Percentiles rank a stretch among this genome's conserved stretches.
Conservation (phyloP, 2,888 invertebrate genomes). For the Nephrotoma guestfalica region DNA sequence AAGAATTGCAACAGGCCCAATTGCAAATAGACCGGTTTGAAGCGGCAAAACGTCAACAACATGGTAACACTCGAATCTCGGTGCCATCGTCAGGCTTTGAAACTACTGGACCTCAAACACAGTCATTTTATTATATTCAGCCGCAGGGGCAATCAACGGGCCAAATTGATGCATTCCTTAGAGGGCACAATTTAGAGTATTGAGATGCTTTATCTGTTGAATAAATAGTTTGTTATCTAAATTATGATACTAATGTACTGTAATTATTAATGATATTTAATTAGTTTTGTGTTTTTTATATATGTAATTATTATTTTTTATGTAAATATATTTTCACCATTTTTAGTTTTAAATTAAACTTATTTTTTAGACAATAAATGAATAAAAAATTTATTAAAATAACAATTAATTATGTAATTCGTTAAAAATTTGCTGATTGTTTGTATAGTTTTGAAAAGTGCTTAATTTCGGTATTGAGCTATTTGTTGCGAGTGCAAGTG, state of each 20-base stretch:
- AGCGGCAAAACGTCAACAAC: constrained; percentile 24
- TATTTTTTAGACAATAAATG: not conserved
- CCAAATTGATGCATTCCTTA: constrained; percentile 67
- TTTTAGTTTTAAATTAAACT: not conserved
- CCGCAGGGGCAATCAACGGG: constrained; percentile 50
- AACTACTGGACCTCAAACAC: constrained; percentile 20
- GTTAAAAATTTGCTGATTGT: too few species aligned
- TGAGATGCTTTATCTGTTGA: constrained; percentile 20
- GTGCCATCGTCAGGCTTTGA: constrained; percentile 17
- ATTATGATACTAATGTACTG: not conserved
- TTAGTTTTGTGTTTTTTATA: not conserved
- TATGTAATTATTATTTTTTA: not conserved
- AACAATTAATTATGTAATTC: not conserved
- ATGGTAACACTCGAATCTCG: constrained; percentile 9
- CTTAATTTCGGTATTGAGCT: too few species aligned
- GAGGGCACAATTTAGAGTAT: constrained; percentile 53
- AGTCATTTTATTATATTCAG: constrained; percentile 43
- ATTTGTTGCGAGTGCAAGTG: too few species aligned
- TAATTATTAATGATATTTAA: not conserved
- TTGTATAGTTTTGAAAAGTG: too few species aligned
- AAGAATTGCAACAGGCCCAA: constrained; percentile 52
- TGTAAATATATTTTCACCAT: not conserved
- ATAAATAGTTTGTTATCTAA: not conserved
- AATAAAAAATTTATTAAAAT: not conserved
- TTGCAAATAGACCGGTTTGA: constrained; percentile 41